Evolutionary conservation across 2,797 vertebrate species (phyloP), one percentile per base, ranked within the genome.

Genomic region (Telmatherina bonti): DNA sequence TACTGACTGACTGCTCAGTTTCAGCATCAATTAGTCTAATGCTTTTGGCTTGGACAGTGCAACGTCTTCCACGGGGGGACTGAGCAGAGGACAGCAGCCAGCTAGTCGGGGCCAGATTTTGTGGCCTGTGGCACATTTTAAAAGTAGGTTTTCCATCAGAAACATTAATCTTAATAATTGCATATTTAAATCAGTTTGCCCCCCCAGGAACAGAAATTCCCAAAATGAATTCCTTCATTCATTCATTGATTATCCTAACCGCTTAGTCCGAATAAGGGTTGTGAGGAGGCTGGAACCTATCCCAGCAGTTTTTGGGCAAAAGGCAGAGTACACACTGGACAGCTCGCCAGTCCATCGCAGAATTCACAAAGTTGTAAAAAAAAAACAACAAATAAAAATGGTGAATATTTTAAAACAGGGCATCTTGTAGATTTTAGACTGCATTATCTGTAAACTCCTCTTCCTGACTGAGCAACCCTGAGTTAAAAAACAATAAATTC

Each of bases 11-110:
- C 80, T 81, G 64, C 62, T 84, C 53, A 20, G 64, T n/a, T 73
- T 79, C 70, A 72, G 68, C 74, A 81, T 59, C 70, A 83, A 79
- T 85, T 87, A 84, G 71, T 31, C 53, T 79, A 75, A 83, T 83
- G 74, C 79, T 72, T 66, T 36, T 72, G 43, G 59, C 62, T 72
- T 22, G 43, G 49, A 72, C 12, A 31, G 18, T 5, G 20, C 20
- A 31, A 10, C 8, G 13, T 15, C 13, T 24, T 24, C 9, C 11
- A 36, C 20, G 24, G 18, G 7, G 13, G 58, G 2, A 24, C 7
- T 18, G 22, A 49, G 27, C 7, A 33, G 18, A n/a, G 7, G 26
- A 30, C 24, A 20, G 22, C 26, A 13, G 22, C 49, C 49, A 24
- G 12, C 24, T 5, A 52, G 49, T 11, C 5, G 49, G 22, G 10